phyloP scores from a whole-genome alignment of 1,140 invertebrate genomes.

The Musca vetustissima region DNA sequence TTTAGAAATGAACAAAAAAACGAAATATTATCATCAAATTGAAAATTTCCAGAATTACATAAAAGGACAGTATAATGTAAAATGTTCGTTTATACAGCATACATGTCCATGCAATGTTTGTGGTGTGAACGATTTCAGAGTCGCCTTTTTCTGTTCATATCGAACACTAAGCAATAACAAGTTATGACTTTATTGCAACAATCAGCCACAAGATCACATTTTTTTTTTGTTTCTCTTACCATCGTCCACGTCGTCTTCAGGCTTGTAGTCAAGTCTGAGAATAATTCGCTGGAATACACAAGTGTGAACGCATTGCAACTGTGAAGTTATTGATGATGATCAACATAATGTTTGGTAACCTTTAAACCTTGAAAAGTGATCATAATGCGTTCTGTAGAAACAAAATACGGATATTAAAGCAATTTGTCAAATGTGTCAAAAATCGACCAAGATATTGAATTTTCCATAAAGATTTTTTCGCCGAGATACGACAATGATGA shows the following conservation, averaged over 20 bases:
- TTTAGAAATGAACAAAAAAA: no score
- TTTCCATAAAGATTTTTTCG: conserved; percentile 21
- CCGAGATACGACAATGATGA: conserved; percentile 6
- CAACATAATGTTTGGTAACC: conserved; percentile 20
- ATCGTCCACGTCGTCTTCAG: no score
- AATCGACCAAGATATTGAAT: conserved; percentile 26
- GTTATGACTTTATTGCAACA: conserved; percentile 4
- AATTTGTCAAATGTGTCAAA: conserved; percentile 31
- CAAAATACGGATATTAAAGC: conserved; percentile 28
- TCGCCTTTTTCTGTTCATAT: no score
- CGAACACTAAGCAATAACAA: background rate
- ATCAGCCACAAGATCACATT: background rate
- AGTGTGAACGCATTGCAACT: conserved; percentile 17
- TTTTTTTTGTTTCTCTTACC: background rate
- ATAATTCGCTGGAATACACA: background rate
- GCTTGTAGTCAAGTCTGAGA: background rate
- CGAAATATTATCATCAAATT: no score
- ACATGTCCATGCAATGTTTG: no score
- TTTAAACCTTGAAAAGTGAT: conserved; percentile 19
- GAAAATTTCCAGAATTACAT: no score
- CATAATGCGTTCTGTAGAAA: conserved; percentile 14
- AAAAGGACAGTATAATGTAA: no score
- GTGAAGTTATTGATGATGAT: conserved; percentile 19
- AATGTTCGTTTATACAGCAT: no score
- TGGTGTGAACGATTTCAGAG: no score